Percentiles rank a stretch among this genome's conserved stretches.
Conservation (phyloP, 2,888 invertebrate species). For the Rotaria magnacalcarata region DNA sequence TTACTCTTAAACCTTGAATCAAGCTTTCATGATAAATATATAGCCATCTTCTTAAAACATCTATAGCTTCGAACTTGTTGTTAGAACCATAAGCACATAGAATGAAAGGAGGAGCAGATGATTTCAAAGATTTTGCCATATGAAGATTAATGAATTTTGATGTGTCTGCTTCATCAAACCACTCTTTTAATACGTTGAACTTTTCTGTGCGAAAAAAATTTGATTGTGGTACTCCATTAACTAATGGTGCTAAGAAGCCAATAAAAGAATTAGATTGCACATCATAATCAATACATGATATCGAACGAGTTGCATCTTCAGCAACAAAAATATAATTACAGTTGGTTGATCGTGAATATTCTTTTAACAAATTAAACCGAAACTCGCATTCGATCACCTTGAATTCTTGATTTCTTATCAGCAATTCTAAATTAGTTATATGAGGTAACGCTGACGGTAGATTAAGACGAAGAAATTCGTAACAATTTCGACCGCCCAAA, state of each 20-base stretch:
- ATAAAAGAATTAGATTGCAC: neutral
- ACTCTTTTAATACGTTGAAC: neutral
- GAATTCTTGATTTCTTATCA: neutral
- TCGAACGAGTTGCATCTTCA: neutral
- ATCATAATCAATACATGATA: neutral
- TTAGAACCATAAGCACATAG: neutral
- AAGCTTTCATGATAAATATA: too few relatives aligned
- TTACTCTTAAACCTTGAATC: too few relatives aligned
- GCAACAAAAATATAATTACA: neutral
- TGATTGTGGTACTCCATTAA: neutral
- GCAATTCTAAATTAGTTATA: neutral
- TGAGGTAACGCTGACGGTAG: neutral
- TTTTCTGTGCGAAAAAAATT: conserved; percentile 12
- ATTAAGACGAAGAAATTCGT: neutral
- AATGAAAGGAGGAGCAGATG: neutral
- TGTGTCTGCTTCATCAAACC: neutral
- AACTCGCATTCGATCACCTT: neutral
- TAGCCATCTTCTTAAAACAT: too few relatives aligned
- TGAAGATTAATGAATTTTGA: neutral
- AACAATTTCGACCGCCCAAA: neutral
- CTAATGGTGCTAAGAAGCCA: neutral
- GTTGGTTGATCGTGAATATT: neutral
- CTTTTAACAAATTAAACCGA: neutral
- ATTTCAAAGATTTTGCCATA: neutral
- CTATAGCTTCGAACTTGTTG: too few relatives aligned